phyloP scores from a whole-genome alignment of 1,140 invertebrate species.

The Phortica variegata region DNA sequence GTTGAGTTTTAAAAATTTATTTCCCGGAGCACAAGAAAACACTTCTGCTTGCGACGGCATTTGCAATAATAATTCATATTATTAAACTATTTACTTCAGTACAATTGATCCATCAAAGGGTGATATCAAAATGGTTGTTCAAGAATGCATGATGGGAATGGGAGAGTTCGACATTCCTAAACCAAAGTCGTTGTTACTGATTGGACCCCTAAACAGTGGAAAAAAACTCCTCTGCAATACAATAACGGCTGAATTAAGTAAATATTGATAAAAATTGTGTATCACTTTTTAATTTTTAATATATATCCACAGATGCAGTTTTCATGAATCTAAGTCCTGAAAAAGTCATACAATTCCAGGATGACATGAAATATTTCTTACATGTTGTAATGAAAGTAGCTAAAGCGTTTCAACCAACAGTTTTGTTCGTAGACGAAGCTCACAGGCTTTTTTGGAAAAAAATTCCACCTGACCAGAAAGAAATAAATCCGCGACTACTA shows the following conservation, averaged over 20 bases:
- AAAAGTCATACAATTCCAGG: constrained; percentile 75
- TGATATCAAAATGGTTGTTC: constrained; percentile 63
- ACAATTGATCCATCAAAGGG: constrained; percentile 62
- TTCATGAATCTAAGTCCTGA: constrained; percentile 80
- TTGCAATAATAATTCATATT: too few relatives aligned
- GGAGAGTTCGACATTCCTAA: constrained; percentile 69
- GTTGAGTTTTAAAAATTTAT: too few relatives aligned
- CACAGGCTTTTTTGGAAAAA: constrained; percentile 83
- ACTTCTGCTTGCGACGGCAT: too few relatives aligned
- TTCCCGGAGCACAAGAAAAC: background rate
- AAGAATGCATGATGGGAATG: constrained; percentile 53
- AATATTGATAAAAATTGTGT: background rate
- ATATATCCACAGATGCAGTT: constrained; percentile 61
- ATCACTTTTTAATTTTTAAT: background rate
- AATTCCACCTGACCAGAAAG: constrained; percentile 48
- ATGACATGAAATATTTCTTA: constrained; percentile 60
- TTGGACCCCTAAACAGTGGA: constrained; percentile 74
- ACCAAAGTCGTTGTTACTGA: constrained; percentile 73
- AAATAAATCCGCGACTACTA: constrained; percentile 61
- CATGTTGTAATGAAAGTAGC: constrained; percentile 59
- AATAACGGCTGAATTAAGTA: constrained; percentile 74
- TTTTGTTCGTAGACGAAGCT: constrained; percentile 76
- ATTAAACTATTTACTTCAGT: constrained; percentile 45
- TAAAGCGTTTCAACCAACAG: constrained; percentile 71
- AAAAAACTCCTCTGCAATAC: constrained; percentile 78